Evolutionary conservation across 2,797 vertebrate genomes (phyloP).

Genomic region (Lepus oiostolus): DNA sequence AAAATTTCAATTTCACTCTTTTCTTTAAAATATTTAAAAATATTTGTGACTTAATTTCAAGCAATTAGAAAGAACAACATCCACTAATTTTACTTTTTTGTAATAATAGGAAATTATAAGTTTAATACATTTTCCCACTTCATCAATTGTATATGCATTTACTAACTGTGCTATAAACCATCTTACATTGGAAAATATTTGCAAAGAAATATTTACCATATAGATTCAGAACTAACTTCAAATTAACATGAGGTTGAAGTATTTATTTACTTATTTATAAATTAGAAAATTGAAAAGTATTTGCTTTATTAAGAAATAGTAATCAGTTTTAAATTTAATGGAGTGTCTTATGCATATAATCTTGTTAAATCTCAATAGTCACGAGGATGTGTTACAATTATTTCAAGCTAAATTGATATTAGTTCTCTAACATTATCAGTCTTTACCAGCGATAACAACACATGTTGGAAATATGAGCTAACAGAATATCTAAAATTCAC

Average conservation of each 20-base stretch:
- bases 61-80: background rate
- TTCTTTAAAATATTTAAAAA: background rate
- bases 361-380: background rate
- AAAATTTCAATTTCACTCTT: too few relatives aligned
- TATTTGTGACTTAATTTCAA: background rate
- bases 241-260: background rate
- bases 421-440: background rate
- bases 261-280: background rate
- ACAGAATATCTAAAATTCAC: background rate
- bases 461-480: background rate
- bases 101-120: background rate
- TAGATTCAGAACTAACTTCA: background rate
- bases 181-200: background rate
- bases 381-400: background rate
- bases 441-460: background rate
- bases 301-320: background rate
- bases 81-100: background rate
- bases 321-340: background rate
- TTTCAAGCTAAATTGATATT: background rate
- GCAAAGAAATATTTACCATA: background rate
- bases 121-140: background rate
- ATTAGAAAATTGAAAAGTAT: background rate
- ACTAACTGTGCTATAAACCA: slow-evolving; percentile 4
- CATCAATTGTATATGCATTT: background rate
- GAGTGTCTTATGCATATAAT: background rate